phyloP scores from a whole-genome alignment of 2,888 invertebrate species.

The Pheosia gnoma region DNA sequence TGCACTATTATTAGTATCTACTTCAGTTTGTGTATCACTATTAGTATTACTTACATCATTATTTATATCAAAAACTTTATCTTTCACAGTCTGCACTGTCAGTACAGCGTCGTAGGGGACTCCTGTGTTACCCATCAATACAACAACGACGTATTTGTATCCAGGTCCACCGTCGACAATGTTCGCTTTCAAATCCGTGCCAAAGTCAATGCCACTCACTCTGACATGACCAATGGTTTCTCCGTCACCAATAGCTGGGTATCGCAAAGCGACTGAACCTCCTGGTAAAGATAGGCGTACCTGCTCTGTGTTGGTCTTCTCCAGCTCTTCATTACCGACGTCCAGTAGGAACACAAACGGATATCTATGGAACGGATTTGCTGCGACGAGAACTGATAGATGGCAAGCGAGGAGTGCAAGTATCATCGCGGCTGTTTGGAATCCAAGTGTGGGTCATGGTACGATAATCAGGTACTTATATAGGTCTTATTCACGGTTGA shows the following conservation, averaged over 20 bases:
- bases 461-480: slow-evolving; percentile 73
- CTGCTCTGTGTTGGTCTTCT: slow-evolving; percentile 69
- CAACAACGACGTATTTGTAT: slow-evolving; percentile 70
- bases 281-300: slow-evolving; percentile 72
- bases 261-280: slow-evolving; percentile 71
- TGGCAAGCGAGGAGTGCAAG: slow-evolving; percentile 51
- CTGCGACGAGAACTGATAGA: slow-evolving; percentile 45
- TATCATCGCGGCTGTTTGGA: slow-evolving; percentile 60
- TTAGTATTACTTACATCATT: slow-evolving; percentile 26
- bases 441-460: slow-evolving; percentile 62
- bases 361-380: slow-evolving; percentile 73
- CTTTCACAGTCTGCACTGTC: slow-evolving; percentile 63
- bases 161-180: slow-evolving; percentile 78
- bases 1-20: slow-evolving; percentile 45
- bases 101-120: slow-evolving; percentile 69
- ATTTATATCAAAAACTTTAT: slow-evolving; percentile 23
- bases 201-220: slow-evolving; percentile 76
- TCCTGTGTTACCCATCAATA: slow-evolving; percentile 68
- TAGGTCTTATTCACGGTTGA: slow-evolving; percentile 71
- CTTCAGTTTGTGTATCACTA: slow-evolving; percentile 26
- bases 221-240: slow-evolving; percentile 70
- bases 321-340: slow-evolving; percentile 77
- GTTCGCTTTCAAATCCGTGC: slow-evolving; percentile 71
- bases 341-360: slow-evolving; percentile 75
- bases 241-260: slow-evolving; percentile 68